A percentile compares a stretch with the other conserved stretches of the same genome.
phyloP scores from a whole-genome alignment of 92 coral and sea anemone species.

The Epizoanthus rinbou region DNA sequence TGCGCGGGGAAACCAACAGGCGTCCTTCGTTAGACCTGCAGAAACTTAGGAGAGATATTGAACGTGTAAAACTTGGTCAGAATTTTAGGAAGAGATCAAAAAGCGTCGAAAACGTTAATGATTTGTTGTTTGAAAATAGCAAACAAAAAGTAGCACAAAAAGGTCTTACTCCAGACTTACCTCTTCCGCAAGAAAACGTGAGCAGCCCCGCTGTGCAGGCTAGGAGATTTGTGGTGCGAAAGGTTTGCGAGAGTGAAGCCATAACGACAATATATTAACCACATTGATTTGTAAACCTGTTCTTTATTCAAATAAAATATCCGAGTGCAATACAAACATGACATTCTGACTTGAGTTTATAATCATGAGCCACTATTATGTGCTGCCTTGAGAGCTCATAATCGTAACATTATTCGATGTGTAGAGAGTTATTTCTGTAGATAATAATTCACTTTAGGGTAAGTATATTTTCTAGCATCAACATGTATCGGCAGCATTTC shows the following conservation, averaged over 20 bases:
- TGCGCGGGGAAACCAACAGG: neutral
- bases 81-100: neutral
- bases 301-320: too few relatives aligned
- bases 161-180: constrained; percentile 16
- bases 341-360: too few relatives aligned
- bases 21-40: constrained; percentile 7
- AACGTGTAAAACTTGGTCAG: constrained; percentile 6
- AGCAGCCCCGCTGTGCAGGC: neutral
- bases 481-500: too few relatives aligned
- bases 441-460: too few relatives aligned
- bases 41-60: constrained; percentile 28
- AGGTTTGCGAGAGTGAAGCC: constrained; percentile 4
- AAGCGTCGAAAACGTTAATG: constrained; percentile 18
- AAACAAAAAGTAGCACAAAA: neutral
- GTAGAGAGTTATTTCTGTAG: too few relatives aligned
- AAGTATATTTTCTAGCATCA: too few relatives aligned
- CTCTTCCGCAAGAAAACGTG: neutral
- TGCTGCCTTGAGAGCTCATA: too few relatives aligned
- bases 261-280: too few relatives aligned
- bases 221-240: constrained; percentile 18
- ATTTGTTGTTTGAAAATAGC: neutral
- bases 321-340: too few relatives aligned
- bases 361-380: too few relatives aligned
- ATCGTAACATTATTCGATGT: too few relatives aligned
- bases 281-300: too few relatives aligned